Evolutionary conservation across 1,140 invertebrate species (phyloP), one percentile per base, ranked within the genome.

Genomic region (Listronotus oregonensis): DNA sequence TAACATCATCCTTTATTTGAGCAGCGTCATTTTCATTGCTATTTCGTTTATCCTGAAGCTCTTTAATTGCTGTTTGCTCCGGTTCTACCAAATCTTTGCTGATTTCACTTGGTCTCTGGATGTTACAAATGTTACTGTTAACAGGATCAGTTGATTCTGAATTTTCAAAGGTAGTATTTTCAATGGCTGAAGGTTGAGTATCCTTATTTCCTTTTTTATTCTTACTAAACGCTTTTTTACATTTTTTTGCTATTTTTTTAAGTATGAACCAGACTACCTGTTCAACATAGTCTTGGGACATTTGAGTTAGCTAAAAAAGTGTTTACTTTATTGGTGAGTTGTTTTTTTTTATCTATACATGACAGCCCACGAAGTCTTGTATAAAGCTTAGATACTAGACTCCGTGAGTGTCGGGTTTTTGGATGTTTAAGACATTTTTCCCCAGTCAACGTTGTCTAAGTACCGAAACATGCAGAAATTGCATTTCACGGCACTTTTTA

Each of bases 211-310:
- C 44, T 59, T 58, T 40, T n/a, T 50, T 34, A 14, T 14, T 34
- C 18, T 63, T 15, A 17, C 47, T 66, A 49, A 57, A 46, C 1
- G 37, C 6, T 39, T 51, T 10, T 64, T 62, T 70, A 73, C 52
- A 79, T 73, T 77, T 77, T 47, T 78, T 79, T 0, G 76, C 79
- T 14, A 84, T 67, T 72, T 79, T 81, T 14, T 82, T 80, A 60
- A 85, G 77, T 64, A 84, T 75, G 67, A 80, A 82, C 74, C 82
- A 86, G 5, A 85, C 76, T 39, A 86, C 82, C 73, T 88, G 85
- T 78, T 90, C 89, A 12, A 90, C 73, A 71, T 87, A 89, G 75
- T 90, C 87, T 76, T 90, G 88, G 40, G 88, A 90, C 78, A 89
- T 85, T 80, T 85, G 87, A 3, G 86, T 87, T 5, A 90, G 71